A percentile compares a stretch with the other conserved stretches of the same genome.
These are phyloP conservation scores for Brachyistius frenatus DNA, from an alignment of 2,113 vertebrate genomes.

Conservation along the genomic window DNA sequence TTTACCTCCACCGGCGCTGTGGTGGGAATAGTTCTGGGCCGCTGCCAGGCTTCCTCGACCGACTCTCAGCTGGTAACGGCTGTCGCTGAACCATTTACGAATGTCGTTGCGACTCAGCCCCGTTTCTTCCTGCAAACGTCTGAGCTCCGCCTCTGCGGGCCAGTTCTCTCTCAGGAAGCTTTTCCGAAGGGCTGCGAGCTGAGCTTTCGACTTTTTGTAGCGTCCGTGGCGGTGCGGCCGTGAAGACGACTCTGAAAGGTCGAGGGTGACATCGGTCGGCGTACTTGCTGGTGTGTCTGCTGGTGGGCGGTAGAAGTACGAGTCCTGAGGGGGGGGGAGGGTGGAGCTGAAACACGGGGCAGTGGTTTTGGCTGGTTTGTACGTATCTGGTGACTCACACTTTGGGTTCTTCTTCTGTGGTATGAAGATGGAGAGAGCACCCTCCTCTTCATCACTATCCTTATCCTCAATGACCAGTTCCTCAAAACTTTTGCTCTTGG, in stretches of 20 bases:
- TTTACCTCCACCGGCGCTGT: slow-evolving; percentile 61
- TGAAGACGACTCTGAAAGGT: slow-evolving; percentile 67
- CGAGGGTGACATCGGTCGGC: slow-evolving; percentile 66
- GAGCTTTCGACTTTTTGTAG: slow-evolving; percentile 86
- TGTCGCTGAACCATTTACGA: slow-evolving; percentile 88
- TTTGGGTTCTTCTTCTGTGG: slow-evolving; percentile 68
- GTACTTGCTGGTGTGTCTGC: slow-evolving; percentile 63
- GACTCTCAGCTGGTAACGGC: slow-evolving; percentile 84
- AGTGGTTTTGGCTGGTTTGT: slow-evolving; percentile 73
- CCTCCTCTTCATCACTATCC: slow-evolving; percentile 50
- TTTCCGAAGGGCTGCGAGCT: slow-evolving; percentile 82
- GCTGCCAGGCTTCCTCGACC: slow-evolving; percentile 78
- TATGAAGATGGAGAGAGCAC: slow-evolving; percentile 29
- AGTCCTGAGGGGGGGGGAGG: slow-evolving; percentile 84
- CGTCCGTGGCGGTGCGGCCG: slow-evolving; percentile 79
- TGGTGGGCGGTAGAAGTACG: slow-evolving; percentile 82
- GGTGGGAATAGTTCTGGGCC: slow-evolving; percentile 67
- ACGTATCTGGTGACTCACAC: slow-evolving; percentile 76
- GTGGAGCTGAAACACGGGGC: slow-evolving; percentile 79
- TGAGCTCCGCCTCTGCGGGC: slow-evolving; percentile 86
- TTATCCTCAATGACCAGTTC: slow-evolving; percentile 59
- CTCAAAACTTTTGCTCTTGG: slow-evolving; percentile 45
- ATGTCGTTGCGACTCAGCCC: slow-evolving; percentile 87
- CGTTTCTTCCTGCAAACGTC: slow-evolving; percentile 86
- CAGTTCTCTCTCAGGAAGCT: slow-evolving; percentile 84